Percentiles rank a stretch among this genome's conserved stretches.
Evolutionary conservation across 2,888 invertebrate species (phyloP).

Genomic region (Pemphredon lugubris): DNA sequence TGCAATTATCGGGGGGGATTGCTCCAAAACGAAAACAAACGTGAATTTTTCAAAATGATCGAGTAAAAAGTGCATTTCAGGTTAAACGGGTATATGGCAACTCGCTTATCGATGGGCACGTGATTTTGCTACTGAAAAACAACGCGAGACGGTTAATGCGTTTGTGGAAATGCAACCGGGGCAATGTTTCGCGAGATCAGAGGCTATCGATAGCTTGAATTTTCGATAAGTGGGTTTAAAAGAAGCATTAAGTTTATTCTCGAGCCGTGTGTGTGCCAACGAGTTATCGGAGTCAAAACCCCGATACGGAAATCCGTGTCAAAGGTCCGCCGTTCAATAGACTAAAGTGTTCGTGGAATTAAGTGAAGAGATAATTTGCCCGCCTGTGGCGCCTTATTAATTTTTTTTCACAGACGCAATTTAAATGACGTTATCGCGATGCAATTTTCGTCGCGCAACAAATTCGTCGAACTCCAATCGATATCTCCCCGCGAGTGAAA

Average conservation of each 20-base stretch:
- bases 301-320: slow-evolving; percentile 26
- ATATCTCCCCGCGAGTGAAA: too few species aligned
- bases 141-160: background rate
- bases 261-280: background rate
- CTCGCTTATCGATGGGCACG: background rate
- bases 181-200: background rate
- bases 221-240: slow-evolving; percentile 13
- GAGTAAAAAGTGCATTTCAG: too few species aligned
- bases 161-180: background rate
- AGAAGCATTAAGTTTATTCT: background rate
- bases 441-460: too few species aligned
- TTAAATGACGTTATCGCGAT: too few species aligned
- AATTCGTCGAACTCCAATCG: too few species aligned
- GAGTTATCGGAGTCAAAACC: slow-evolving; percentile 23
- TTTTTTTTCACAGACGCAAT: too few species aligned
- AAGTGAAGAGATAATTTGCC: slow-evolving; percentile 21
- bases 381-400: too few species aligned
- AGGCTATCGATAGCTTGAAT: slow-evolving; percentile 18
- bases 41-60: too few species aligned
- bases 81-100: too few species aligned
- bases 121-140: background rate
- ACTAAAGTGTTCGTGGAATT: slow-evolving; percentile 28
- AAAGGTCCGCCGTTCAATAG: slow-evolving; percentile 32
- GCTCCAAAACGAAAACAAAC: too few species aligned
- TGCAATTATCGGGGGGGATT: too few species aligned